These are phyloP conservation scores for Diaperis boleti DNA, from an alignment of 2,888 invertebrate genomes.

Conservation along the genomic window DNA sequence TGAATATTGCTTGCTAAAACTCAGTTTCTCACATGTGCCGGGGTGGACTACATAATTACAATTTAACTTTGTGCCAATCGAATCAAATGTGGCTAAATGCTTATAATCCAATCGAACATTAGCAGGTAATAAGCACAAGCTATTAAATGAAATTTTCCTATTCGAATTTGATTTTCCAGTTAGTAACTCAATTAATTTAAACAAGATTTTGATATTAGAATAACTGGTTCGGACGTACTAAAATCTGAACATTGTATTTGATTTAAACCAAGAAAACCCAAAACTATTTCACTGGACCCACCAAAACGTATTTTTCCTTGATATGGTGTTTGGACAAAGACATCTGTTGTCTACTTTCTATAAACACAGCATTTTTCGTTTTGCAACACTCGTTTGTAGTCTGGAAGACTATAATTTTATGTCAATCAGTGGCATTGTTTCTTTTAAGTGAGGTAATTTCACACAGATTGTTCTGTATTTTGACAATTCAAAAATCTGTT, in stretches of 20 bases:
- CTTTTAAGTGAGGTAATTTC: conserved; percentile 5
- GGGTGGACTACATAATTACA: too few relatives aligned
- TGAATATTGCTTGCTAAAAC: too few relatives aligned
- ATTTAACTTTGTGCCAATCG: conserved; percentile 7
- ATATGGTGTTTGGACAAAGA: too few relatives aligned
- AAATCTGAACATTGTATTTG: too few relatives aligned
- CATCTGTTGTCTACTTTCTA: conserved; percentile 6
- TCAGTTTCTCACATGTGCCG: too few relatives aligned
- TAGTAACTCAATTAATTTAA: conserved; percentile 14
- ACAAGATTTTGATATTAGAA: neutral
- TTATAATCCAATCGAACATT: conserved; percentile 8
- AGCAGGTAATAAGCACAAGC: conserved; percentile 16
- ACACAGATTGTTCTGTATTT: conserved; percentile 5
- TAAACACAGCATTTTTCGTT: conserved; percentile 6
- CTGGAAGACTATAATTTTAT: conserved; percentile 9
- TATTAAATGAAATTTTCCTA: conserved; percentile 18
- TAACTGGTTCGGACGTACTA: too few relatives aligned
- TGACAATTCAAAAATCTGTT: conserved; percentile 9
- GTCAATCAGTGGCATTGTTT: conserved; percentile 16
- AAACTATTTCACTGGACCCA: too few relatives aligned
- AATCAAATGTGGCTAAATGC: conserved; percentile 1
- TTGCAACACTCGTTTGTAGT: conserved; percentile 9
- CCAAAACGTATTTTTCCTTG: too few relatives aligned
- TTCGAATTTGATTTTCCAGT: conserved; percentile 11
- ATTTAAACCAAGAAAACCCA: too few relatives aligned